Percentiles rank a stretch among this genome's conserved stretches.
phyloP scores from a whole-genome alignment of 2,113 vertebrate genomes.

The Cyprinodon brontotheroides region DNA sequence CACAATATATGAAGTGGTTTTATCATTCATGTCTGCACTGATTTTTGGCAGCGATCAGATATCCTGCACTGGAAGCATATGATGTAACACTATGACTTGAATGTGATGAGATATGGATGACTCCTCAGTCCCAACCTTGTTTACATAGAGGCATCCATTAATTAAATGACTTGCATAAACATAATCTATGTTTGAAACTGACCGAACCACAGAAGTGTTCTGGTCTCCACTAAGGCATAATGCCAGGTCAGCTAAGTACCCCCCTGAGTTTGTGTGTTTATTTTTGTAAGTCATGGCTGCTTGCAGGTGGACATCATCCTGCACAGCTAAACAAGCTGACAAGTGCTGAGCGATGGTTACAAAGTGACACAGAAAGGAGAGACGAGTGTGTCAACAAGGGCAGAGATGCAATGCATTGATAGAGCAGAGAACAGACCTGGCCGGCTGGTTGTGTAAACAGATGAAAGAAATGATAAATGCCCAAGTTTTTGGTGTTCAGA shows the following conservation, averaged over 20 bases:
- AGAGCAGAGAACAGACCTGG: conserved; percentile 48
- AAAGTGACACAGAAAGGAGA: conserved; percentile 61
- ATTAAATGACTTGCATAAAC: conserved; percentile 14
- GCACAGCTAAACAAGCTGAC: conserved; percentile 25
- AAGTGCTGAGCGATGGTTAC: conserved; percentile 47
- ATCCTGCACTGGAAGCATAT: background rate
- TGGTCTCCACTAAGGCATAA: background rate
- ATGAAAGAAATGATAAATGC: conserved; percentile 53
- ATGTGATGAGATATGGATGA: background rate
- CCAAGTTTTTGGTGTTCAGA: conserved; percentile 28
- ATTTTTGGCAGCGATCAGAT: conserved; percentile 18
- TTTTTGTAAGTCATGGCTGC: conserved; percentile 53
- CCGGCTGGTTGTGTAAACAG: conserved; percentile 69
- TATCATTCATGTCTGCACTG: conserved; percentile 12
- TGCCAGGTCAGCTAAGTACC: conserved; percentile 31
- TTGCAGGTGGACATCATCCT: conserved; percentile 29
- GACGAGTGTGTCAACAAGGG: conserved; percentile 59
- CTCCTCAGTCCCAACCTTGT: background rate
- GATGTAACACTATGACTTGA: background rate
- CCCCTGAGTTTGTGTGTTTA: conserved; percentile 38
- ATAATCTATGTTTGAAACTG: background rate
- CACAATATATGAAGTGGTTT: background rate
- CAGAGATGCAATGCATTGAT: conserved; percentile 59
- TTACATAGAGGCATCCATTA: background rate
- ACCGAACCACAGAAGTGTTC: background rate